Evolutionary conservation across 2,888 invertebrate species (phyloP), one percentile per base, ranked within the genome.

Genomic region (Drosophila nr. fundita): DNA sequence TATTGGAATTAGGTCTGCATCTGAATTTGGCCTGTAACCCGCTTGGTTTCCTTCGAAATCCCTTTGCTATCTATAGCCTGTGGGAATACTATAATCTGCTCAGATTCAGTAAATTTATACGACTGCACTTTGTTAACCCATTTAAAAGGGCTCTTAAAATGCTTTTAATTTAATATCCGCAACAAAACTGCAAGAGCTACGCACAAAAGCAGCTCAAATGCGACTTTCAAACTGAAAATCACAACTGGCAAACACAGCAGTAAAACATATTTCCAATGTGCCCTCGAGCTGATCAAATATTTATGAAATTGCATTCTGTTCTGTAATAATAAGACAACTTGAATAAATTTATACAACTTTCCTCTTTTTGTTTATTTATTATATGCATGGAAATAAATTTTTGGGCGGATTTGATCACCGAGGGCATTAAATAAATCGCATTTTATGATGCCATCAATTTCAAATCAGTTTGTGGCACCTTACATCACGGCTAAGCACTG

Each of bases 241-340:
- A 27, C 42, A 50, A 27, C 29, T 15, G 57, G 30, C 38, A 52
- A 27, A 8, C 64, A 36, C 27, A 53, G 21, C 24, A 40, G 27
- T 10, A n/a, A 48, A 48, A 29, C 38, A 52, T n/a, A 63, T 27
- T 36, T 57, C 24, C 30, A 53, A 63, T 68, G 60, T 69, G 72
- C 72, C 79, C 77, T 83, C 68, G 80, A 82, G 87, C 80, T 75
- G 73, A 81, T 84, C 60, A 84, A 84, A 87, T 84, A 84, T 84
- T 84, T 82, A 84, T 84, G 80, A 84, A 80, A 78, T 80, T 73
- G 65, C 69, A 72, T 24, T 48, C 42, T 38, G 53, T 50, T n/a
- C n/a, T n/a, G n/a, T n/a, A n/a, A n/a, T n/a, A n/a, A 40, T 42
- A 29, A 34, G 18, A 57, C 7, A 32, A 32, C 48, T 29, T 59